phyloP scores from a whole-genome alignment of 2,113 vertebrate species.

The Lepus europaeus region DNA sequence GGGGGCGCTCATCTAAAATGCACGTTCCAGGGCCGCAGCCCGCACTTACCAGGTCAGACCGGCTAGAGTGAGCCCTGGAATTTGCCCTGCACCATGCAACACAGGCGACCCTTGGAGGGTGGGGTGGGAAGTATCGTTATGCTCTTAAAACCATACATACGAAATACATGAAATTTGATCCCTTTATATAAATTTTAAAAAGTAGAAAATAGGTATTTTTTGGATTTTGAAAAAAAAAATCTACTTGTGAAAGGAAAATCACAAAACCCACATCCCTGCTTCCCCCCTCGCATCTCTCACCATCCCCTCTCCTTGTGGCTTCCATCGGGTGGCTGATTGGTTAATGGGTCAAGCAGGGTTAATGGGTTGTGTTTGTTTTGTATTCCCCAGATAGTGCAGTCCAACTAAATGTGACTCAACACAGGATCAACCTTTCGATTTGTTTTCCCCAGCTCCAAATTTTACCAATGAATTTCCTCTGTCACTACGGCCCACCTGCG shows the following conservation, averaged over 20 bases:
- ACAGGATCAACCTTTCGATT: background rate
- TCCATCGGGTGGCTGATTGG: background rate
- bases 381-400: background rate
- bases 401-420: background rate
- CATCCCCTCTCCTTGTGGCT: background rate
- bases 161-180: no score
- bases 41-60: background rate
- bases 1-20: background rate
- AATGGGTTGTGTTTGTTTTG: background rate
- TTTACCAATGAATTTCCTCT: background rate
- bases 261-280: background rate
- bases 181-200: no score
- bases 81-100: background rate
- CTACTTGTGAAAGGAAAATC: background rate
- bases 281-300: background rate
- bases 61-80: background rate
- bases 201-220: no score
- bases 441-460: background rate
- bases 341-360: background rate
- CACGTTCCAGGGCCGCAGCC: background rate
- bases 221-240: no score
- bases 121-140: no score
- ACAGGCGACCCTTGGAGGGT: background rate
- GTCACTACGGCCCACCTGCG: background rate
- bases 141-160: no score